Evolutionary conservation across 2,113 vertebrate genomes (phyloP).

Genomic region (Synchiropus splendidus): DNA sequence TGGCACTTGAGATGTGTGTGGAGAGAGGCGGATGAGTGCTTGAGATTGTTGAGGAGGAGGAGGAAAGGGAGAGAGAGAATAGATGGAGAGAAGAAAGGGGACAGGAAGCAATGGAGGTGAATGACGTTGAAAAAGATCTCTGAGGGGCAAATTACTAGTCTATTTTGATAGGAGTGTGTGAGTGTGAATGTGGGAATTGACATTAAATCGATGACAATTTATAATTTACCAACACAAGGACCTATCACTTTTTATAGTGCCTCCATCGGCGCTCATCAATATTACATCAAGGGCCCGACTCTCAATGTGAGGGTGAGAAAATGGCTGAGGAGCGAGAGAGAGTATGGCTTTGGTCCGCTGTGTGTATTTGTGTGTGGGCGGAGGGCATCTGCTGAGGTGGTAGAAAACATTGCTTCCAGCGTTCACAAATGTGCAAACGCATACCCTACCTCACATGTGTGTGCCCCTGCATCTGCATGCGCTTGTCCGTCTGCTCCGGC

Average conservation of each 20-base stretch:
- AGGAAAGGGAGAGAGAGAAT: slow-evolving; percentile 19
- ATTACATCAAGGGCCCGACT: slow-evolving; percentile 85
- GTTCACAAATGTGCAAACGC: slow-evolving; percentile 62
- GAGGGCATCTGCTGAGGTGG: slow-evolving; percentile 62
- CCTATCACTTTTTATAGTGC: slow-evolving; percentile 91
- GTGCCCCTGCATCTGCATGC: slow-evolving; percentile 11
- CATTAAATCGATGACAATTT: slow-evolving; percentile 85
- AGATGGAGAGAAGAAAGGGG: slow-evolving; percentile 11
- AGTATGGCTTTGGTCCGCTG: slow-evolving; percentile 37
- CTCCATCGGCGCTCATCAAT: slow-evolving; percentile 91
- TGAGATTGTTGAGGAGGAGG: slow-evolving; percentile 45
- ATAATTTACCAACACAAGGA: slow-evolving; percentile 94
- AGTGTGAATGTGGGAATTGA: slow-evolving; percentile 45
- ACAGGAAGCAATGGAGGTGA: slow-evolving; percentile 22
- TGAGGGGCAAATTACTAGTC: slow-evolving; percentile 10
- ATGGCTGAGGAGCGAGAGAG: slow-evolving; percentile 20
- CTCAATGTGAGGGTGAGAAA: slow-evolving; percentile 33
- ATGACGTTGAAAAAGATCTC: slow-evolving; percentile 40
- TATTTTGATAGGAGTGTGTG: slow-evolving; percentile 26
- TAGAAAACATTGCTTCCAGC: slow-evolving; percentile 60
- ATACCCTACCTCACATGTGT: slow-evolving; percentile 32
- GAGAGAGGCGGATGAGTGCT: slow-evolving; percentile 41
- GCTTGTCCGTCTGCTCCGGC: slow-evolving; percentile 8
- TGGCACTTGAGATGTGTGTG: slow-evolving; percentile 49
- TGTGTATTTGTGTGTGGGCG: slow-evolving; percentile 24